Conservation (phyloP, 1,140 invertebrate genomes). For the Bombus fervidus region DNA sequence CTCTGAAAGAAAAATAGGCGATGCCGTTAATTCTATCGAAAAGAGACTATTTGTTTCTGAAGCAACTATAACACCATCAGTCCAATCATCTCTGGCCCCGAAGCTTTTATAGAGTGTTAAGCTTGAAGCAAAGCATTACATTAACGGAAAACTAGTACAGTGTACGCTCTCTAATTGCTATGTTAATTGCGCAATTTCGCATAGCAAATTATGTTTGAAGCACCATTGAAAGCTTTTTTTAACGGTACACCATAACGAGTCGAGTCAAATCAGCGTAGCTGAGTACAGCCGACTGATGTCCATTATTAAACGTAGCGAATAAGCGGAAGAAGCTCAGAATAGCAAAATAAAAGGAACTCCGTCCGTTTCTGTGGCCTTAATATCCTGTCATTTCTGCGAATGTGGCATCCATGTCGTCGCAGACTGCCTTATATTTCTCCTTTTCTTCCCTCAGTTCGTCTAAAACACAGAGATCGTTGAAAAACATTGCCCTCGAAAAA, state of each 20-base stretch:
- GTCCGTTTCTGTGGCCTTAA: conserved; percentile 65
- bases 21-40: conserved; percentile 49
- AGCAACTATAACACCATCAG: conserved; percentile 24
- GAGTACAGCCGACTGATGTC: conserved; percentile 21
- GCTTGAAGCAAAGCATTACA: conserved; percentile 65
- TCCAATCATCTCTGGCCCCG: conserved; percentile 35
- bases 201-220: conserved; percentile 44
- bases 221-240: conserved; percentile 24
- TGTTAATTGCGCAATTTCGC: conserved; percentile 31
- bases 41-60: conserved; percentile 40
- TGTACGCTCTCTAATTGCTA: conserved; percentile 25
- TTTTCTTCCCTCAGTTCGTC: conserved; percentile 88
- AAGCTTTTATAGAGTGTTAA: conserved; percentile 56
- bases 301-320: conserved; percentile 65
- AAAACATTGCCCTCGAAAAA: neutral
- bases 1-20: conserved; percentile 73
- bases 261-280: conserved; percentile 29
- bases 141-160: conserved; percentile 36
- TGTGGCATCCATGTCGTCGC: conserved; percentile 90
- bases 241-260: conserved; percentile 21
- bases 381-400: conserved; percentile 84
- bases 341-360: conserved; percentile 68
- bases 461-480: conserved; percentile 73
- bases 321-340: conserved; percentile 72
- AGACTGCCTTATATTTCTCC: conserved; percentile 87